Percentiles rank a stretch among this genome's conserved stretches.
phyloP scores from a whole-genome alignment of 1,140 invertebrate genomes.

The Sminthurinus signatus region DNA sequence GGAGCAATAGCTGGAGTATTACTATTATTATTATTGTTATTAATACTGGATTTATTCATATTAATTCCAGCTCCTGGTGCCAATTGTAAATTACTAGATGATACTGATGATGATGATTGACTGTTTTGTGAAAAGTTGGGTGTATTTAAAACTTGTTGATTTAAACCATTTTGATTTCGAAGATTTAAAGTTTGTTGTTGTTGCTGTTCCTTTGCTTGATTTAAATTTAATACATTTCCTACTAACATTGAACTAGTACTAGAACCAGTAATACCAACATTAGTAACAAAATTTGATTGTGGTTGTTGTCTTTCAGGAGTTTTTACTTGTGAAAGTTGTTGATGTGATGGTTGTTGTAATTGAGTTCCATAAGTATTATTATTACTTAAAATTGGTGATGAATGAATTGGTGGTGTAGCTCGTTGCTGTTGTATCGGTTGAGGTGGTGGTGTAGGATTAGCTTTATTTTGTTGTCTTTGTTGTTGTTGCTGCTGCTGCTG shows the following conservation, averaged over 20 bases:
- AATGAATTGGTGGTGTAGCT: background rate
- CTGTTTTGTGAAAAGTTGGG: too few species aligned
- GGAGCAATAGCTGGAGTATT: too few species aligned
- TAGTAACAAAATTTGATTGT: background rate
- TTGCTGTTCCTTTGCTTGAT: conserved; percentile 2
- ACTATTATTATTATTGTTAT: too few species aligned
- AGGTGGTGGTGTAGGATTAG: conserved; percentile 17
- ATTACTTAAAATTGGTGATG: conserved; percentile 2
- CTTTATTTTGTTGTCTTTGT: too few species aligned
- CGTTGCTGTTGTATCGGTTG: background rate
- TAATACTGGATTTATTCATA: too few species aligned
- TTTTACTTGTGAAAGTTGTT: background rate
- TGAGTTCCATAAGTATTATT: background rate
- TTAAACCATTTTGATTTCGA: background rate
- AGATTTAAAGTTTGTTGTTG: background rate
- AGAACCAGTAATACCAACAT: background rate
- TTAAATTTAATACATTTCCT: too few species aligned
- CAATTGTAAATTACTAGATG: background rate
- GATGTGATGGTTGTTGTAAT: background rate
- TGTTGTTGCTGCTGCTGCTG: conserved; percentile 10
- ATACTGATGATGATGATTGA: background rate
- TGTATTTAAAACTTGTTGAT: background rate
- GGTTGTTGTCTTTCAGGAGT: background rate
- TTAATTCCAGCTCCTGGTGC: conserved; percentile 6
- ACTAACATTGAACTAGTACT: background rate